Evolutionary conservation across 2,113 vertebrate genomes (phyloP).

Genomic region (Anser brachyrhynchus): DNA sequence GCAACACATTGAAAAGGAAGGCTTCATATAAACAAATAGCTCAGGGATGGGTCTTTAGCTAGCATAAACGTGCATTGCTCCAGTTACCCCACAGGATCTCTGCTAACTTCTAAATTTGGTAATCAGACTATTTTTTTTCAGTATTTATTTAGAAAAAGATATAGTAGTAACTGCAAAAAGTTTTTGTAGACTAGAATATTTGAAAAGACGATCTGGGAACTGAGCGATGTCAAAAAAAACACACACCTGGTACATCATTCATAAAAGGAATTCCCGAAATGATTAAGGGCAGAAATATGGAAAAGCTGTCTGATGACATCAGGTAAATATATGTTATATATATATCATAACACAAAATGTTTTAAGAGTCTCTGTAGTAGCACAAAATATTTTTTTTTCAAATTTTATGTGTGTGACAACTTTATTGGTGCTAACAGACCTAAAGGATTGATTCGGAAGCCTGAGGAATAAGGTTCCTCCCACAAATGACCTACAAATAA

Average conservation of each 20-base stretch:
- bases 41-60: not conserved
- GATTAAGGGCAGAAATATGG: not conserved
- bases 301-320: not conserved
- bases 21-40: not conserved
- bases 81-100: not conserved
- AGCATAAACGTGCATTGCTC: not conserved
- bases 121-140: not conserved
- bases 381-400: not conserved
- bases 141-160: not conserved
- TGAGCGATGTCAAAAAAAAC: not conserved
- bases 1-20: not conserved
- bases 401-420: not conserved
- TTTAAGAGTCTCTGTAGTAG: not conserved
- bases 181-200: not conserved
- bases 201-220: not conserved
- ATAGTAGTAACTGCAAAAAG: rapidly evolving
- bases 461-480: not conserved
- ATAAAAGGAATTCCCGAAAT: not conserved
- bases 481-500: not conserved
- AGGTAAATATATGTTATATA: not conserved
- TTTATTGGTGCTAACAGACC: not conserved
- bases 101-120: not conserved
- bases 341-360: not conserved
- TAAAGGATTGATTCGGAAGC: not conserved
- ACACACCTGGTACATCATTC: rapidly evolving